Evolutionary conservation across 2,888 invertebrate genomes (phyloP).

Genomic region (Drosophila leonis): DNA sequence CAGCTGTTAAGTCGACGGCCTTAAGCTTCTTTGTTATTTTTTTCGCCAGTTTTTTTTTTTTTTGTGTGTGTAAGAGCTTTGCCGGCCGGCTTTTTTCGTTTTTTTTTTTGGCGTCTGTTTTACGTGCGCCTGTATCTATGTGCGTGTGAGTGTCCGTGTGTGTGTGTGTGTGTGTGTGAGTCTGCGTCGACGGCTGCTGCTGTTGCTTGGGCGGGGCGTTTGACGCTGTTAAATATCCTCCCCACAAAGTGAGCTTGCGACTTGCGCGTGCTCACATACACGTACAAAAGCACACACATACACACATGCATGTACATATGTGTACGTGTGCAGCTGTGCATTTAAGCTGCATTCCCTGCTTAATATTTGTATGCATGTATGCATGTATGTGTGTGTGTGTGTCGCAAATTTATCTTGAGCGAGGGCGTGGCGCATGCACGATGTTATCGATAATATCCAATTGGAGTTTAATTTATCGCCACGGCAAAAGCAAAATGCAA

Average conservation of each 20-base stretch:
- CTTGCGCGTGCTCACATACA: constrained; percentile 49
- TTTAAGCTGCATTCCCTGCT: constrained; percentile 39
- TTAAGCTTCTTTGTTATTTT: constrained; percentile 51
- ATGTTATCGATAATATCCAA: constrained; percentile 54
- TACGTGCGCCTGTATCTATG: constrained; percentile 29
- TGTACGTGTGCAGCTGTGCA: constrained; percentile 44
- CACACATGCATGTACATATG: neutral
- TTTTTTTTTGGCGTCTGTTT: constrained; percentile 53
- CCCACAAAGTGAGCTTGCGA: constrained; percentile 54
- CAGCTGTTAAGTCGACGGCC: constrained; percentile 49
- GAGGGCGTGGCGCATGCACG: constrained; percentile 52
- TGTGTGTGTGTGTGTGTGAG: constrained; percentile 15
- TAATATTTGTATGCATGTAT: neutral
- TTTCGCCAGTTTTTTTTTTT: constrained; percentile 35
- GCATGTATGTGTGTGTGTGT: constrained; percentile 19
- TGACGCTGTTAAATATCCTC: constrained; percentile 68
- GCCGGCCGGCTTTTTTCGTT: constrained; percentile 70
- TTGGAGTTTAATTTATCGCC: constrained; percentile 48
- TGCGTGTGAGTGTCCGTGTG: constrained; percentile 18
- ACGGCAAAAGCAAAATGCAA: constrained; percentile 18
- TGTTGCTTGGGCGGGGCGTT: constrained; percentile 71
- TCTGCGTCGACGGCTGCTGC: constrained; percentile 18
- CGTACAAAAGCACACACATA: constrained; percentile 8
- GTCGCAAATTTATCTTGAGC: constrained; percentile 41
- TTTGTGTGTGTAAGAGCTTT: constrained; percentile 29